Evolutionary conservation across 2,888 invertebrate genomes (phyloP), one percentile per base, ranked within the genome.

Genomic region (Lepidocyrtinus sp.): DNA sequence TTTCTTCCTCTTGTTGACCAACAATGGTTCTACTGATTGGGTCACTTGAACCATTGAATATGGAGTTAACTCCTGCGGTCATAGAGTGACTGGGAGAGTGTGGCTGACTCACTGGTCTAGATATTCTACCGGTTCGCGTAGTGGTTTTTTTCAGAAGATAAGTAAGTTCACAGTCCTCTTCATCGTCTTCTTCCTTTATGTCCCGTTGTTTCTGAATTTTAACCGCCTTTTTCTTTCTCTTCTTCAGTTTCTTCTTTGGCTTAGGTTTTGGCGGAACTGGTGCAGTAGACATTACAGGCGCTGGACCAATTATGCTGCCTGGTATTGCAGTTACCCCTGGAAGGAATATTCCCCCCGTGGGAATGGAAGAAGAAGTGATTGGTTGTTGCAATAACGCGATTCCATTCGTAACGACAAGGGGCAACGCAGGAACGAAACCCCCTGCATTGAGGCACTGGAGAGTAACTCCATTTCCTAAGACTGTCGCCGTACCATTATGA

Each of bases 91-190:
- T n/a, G 1, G 76, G 65, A 21, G 77, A 74, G 50, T 72, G 62
- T 7, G 81, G 75, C 22, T 71, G 68, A 22, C 70, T 75, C 1
- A 67, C 62, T 1, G 82, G 79, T 46, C 75, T 72, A 3, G 82
- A 82, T 19, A 84, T 63, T 65, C 86, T 59, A n/a, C 84, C 85
- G 25, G 74, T 45, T 45, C 84, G 75, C 9, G 86, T 86, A n/a
- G 82, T 84, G 0, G 83, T 78, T 22, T 84, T 84, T 55, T 83
- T 86, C 27, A 73, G 67, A 7, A 84, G 75, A 67, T 70, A 82
- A 1, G 82, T 55, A n/a, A 81, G 45, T 22, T 83, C 82, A 2
- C 70, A 61, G 24, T 81, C 85, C 12, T 85, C 84, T 12, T 79
- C 81, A 17, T 74, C 79, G 12, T 75, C 82, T 72, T 78, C 82